Percentiles rank a stretch among this genome's conserved stretches.
These are phyloP conservation scores for Mesoligia furuncula DNA, from an alignment of 2,888 invertebrate genomes.

Conservation along the genomic window DNA sequence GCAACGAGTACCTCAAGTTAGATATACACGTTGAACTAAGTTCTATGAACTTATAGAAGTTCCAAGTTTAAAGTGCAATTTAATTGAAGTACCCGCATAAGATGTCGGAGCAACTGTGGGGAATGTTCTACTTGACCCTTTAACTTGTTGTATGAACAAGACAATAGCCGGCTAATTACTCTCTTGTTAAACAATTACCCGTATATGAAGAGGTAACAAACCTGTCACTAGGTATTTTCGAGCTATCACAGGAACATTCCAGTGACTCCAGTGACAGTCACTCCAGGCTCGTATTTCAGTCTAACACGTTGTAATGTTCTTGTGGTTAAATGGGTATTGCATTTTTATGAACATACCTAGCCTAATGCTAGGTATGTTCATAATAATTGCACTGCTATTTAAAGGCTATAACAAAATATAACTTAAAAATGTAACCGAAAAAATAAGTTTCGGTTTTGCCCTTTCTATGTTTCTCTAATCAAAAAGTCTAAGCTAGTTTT, in stretches of 20 bases:
- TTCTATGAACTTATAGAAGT: conserved; percentile 57
- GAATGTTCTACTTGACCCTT: conserved; percentile 56
- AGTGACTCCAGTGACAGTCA: no score
- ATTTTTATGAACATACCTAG: no score
- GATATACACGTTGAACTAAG: conserved; percentile 39
- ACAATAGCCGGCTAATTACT: conserved; percentile 56
- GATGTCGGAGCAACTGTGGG: conserved; percentile 55
- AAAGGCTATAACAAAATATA: not conserved
- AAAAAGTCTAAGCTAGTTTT: not conserved
- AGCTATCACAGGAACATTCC: not conserved
- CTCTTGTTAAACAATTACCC: conserved; percentile 53
- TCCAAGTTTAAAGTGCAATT: conserved; percentile 60
- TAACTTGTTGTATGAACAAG: conserved; percentile 48
- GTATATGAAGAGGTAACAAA: conserved; percentile 25
- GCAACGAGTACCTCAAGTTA: conserved; percentile 30
- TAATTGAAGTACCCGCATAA: conserved; percentile 65
- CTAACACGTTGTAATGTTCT: not conserved
- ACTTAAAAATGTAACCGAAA: not conserved
- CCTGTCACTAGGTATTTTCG: conserved; percentile 13
- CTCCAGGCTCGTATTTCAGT: not conserved
- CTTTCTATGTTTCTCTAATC: not conserved
- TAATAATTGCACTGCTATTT: not conserved
- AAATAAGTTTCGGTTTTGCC: not conserved
- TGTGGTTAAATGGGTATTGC: no score
- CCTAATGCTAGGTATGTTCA: no score